phyloP scores from a whole-genome alignment of 2,797 vertebrate genomes.

The Hemitrygon akajei region DNA sequence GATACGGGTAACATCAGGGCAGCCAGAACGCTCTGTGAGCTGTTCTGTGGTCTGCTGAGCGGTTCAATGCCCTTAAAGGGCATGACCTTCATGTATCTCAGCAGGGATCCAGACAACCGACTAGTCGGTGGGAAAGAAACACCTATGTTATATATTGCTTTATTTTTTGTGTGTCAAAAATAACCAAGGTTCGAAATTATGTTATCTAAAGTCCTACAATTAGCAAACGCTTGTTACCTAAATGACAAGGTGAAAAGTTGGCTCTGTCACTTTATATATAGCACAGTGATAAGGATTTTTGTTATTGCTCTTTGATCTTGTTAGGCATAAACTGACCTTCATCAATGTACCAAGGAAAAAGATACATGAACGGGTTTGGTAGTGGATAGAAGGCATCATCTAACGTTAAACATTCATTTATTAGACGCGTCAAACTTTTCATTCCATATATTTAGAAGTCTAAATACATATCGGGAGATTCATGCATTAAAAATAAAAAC shows the following conservation, averaged over 20 bases:
- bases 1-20: background rate
- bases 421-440: background rate
- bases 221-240: constrained; percentile 10
- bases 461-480: background rate
- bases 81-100: constrained; percentile 67
- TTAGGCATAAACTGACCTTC: background rate
- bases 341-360: too few species aligned
- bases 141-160: constrained; percentile 58
- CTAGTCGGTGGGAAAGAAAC: constrained; percentile 61
- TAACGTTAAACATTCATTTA: background rate
- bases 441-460: background rate
- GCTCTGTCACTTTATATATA: background rate
- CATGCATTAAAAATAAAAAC: background rate
- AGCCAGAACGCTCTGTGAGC: background rate
- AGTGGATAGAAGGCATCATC: background rate
- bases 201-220: constrained; percentile 46
- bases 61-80: constrained; percentile 57
- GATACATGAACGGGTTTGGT: background rate
- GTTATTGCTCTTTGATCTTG: background rate
- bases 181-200: constrained; percentile 67
- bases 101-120: constrained; percentile 60
- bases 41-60: constrained; percentile 54
- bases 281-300: background rate
- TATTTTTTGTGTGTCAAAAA: constrained; percentile 56
- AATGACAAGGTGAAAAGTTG: background rate